Percentiles rank a stretch among this genome's conserved stretches.
Conservation (phyloP, 2,113 vertebrate species). For the Ahaetulla prasina region DNA sequence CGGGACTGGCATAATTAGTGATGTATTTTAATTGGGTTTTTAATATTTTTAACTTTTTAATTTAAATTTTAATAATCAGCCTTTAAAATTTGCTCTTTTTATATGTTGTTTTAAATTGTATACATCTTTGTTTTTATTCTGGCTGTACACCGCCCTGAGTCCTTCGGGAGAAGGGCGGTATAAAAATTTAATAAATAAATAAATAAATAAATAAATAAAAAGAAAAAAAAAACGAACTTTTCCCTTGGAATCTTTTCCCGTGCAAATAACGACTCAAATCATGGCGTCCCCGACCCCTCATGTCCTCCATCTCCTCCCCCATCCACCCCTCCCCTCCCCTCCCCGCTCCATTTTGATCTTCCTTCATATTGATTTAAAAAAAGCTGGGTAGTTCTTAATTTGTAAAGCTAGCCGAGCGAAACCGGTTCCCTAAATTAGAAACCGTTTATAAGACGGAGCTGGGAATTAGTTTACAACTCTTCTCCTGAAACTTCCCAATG, state of each 20-base stretch:
- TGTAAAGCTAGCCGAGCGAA: constrained; percentile 45
- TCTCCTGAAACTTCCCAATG: neutral
- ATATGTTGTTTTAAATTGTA: too few species aligned
- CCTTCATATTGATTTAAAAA: neutral
- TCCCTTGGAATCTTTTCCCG: constrained; percentile 35
- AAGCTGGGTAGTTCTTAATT: constrained; percentile 26
- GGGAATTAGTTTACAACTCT: neutral
- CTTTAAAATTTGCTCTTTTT: too few species aligned
- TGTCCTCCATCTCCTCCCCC: neutral
- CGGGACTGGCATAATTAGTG: too few species aligned
- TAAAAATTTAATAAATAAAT: too few species aligned
- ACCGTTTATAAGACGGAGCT: neutral
- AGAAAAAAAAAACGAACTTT: constrained; percentile 25
- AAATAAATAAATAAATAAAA: too few species aligned
- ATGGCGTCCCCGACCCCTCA: constrained; percentile 29
- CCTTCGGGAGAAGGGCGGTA: too few species aligned
- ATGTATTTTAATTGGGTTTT: too few species aligned
- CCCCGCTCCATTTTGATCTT: constrained; percentile 28
- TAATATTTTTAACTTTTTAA: too few species aligned
- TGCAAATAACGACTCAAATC: neutral
- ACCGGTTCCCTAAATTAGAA: constrained; percentile 26
- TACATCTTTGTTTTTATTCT: too few species aligned
- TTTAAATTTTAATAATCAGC: too few species aligned
- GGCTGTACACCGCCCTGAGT: too few species aligned
- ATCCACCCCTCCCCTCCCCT: neutral